Base-by-base conservation (phyloP, 2,888 invertebrate genomes). In the Heliconius hortense region DNA sequence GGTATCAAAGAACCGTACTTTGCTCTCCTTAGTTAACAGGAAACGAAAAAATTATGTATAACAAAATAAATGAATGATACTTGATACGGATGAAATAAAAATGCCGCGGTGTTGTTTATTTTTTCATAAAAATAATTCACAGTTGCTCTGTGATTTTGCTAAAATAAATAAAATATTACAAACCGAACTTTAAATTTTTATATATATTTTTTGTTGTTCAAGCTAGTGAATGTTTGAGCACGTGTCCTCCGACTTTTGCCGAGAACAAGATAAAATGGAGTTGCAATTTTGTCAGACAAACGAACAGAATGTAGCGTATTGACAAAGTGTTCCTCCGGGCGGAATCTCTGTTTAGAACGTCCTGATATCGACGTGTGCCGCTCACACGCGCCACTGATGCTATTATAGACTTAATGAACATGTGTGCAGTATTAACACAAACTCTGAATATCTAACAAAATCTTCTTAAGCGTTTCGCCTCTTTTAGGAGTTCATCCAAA, bases 231-330 rank as follows among this genome's bases (percentile, higher is more conserved):
- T 64, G 35, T 69, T 72, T 76, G 72, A 24, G 60, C 60, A 70
- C 48, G 18, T 74, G 74, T 62, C 24, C 56, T 62, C 24, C 43
- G n/a, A 73, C 68, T 73, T 69, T 64, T 56, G 53, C 39, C 24
- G 62, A 63, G 66, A 74, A 72, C 56, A 74, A 74, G 68, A 78
- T 74, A 77, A 76, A 80, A 77, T 76, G 56, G 56, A 77, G 72
- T 76, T 79, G 73, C 76, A 76, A 76, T 79, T 79, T 77, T 66
- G 76, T 79, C 77, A 74, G 71, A 77, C 70, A 73, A 76, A 71
- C 76, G 76, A 67, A 75, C 77, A 79, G 76, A 79, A 75, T 77
- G 66, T 77, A 75, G 67, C 76, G 76, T 78, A 78, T 80, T 80
- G 79, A 80, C 79, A 80, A 76, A 77, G 73, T 73, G 75, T 77